phyloP scores from a whole-genome alignment of 2,113 vertebrate genomes.

The Sinocyclocheilus anshuiensis region DNA sequence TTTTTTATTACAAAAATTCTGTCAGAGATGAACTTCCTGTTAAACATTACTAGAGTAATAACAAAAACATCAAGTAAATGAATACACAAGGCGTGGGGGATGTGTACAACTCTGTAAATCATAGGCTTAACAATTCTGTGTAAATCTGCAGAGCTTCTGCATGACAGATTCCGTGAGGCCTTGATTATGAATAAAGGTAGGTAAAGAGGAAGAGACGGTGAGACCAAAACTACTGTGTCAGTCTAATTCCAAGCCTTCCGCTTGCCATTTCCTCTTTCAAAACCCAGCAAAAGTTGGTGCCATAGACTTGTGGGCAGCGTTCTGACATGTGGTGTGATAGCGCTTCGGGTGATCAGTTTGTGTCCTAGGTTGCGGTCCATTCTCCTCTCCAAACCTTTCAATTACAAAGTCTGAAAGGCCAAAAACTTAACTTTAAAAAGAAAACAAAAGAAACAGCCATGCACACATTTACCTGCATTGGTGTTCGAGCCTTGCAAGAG shows the following conservation, averaged over 20 bases:
- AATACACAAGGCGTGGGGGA: background rate
- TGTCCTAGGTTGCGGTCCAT: background rate
- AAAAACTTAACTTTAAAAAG: background rate
- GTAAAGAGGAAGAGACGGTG: constrained; percentile 7
- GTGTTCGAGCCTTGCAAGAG: constrained; percentile 95
- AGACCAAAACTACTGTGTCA: constrained; percentile 1
- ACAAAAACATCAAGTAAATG: background rate
- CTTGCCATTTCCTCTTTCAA: constrained; percentile 30
- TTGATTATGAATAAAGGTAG: background rate
- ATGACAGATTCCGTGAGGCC: background rate
- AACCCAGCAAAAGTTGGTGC: background rate
- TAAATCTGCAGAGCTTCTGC: background rate
- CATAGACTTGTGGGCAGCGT: background rate
- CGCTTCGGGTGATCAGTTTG: background rate
- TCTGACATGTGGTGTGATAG: background rate
- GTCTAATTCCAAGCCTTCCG: background rate
- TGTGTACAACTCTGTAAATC: background rate
- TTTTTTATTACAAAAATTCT: background rate
- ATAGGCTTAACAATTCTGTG: too few relatives aligned
- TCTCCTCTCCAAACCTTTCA: too few relatives aligned
- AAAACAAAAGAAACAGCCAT: background rate
- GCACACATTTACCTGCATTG: constrained; percentile 81
- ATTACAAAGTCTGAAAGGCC: background rate
- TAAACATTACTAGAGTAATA: background rate
- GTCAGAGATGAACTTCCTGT: background rate